A percentile compares a stretch with the other conserved stretches of the same genome.
Evolutionary conservation across 2,797 vertebrate genomes (phyloP).

Genomic region (Ispidina lecontei): DNA sequence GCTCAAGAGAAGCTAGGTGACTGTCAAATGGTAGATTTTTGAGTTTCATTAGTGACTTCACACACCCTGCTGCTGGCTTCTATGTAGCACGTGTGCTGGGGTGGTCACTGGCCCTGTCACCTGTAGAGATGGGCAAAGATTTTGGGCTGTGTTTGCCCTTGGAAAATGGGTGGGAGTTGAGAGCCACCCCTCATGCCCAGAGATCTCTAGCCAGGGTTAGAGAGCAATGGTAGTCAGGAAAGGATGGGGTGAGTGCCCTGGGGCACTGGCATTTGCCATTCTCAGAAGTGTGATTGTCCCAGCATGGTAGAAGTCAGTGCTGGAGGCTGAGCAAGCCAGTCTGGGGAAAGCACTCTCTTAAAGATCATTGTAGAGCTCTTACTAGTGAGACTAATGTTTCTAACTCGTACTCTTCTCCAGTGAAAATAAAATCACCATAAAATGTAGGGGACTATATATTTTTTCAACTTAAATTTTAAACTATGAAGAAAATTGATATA

Average conservation of each 20-base stretch:
- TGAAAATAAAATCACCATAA: not conserved
- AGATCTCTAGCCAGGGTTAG: not conserved
- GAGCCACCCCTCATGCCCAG: accelerated
- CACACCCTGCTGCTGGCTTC: not conserved
- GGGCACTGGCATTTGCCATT: not conserved
- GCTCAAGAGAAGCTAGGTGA: not conserved
- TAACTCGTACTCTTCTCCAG: not conserved
- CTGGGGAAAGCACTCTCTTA: not conserved
- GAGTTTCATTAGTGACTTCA: not conserved
- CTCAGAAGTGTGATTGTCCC: no score
- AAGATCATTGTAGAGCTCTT: not conserved
- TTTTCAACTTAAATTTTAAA: not conserved
- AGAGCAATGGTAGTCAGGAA: not conserved
- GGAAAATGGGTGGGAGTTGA: not conserved
- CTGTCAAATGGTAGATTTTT: not conserved
- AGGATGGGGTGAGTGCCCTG: not conserved
- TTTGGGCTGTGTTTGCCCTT: accelerated
- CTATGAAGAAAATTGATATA: not conserved
- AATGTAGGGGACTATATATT: not conserved
- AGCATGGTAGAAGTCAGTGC: not conserved
- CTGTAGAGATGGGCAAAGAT: not conserved
- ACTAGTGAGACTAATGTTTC: not conserved
- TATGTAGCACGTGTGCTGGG: accelerated
- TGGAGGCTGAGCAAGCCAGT: not conserved
- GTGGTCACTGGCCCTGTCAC: not conserved